phyloP scores from a whole-genome alignment of 2,888 invertebrate genomes.

The Dichetophora obliterata region DNA sequence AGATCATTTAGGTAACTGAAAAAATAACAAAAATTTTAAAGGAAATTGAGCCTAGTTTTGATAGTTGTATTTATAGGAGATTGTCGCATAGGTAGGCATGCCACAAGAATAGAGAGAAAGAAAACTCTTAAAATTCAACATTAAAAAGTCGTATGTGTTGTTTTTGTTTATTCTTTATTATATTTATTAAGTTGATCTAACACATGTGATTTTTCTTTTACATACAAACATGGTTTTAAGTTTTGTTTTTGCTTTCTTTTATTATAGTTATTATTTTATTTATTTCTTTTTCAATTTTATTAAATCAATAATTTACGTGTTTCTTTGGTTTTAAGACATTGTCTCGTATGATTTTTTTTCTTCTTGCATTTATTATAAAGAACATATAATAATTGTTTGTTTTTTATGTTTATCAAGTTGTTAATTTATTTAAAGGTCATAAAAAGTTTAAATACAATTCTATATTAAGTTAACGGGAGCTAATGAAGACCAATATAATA shows the following conservation, averaged over 20 bases:
- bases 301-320: conserved; percentile 27
- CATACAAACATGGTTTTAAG: conserved; percentile 63
- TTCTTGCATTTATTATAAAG: conserved; percentile 18
- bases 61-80: too few species aligned
- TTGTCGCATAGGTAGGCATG: too few species aligned
- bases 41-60: too few species aligned
- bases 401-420: not conserved
- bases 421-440: conserved; percentile 18
- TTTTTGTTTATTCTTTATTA: conserved; percentile 57
- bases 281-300: conserved; percentile 23
- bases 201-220: conserved; percentile 63
- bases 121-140: too few species aligned
- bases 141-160: too few species aligned
- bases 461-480: not conserved
- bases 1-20: conserved; percentile 98
- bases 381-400: conserved; percentile 12
- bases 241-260: conserved; percentile 46
- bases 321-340: conserved; percentile 26
- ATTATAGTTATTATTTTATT: conserved; percentile 40
- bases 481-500: too few species aligned
- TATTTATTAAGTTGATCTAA: conserved; percentile 68
- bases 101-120: too few species aligned
- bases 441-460: conserved; percentile 17
- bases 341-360: conserved; percentile 6
- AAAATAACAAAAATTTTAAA: conserved; percentile 67